phyloP scores from a whole-genome alignment of 2,797 vertebrate genomes.

The Catostomus latipinnis region DNA sequence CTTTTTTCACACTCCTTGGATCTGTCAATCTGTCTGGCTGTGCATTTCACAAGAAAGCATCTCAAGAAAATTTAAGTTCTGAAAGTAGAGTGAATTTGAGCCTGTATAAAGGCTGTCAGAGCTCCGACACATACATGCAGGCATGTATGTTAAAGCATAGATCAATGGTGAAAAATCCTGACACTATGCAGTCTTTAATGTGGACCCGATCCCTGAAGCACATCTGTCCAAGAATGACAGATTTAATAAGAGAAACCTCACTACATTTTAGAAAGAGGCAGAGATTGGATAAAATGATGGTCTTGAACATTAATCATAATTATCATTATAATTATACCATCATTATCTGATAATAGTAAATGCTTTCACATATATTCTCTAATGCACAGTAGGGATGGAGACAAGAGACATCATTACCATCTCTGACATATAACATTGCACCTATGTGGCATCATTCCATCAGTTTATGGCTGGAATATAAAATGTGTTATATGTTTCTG shows the following conservation, averaged over 20 bases:
- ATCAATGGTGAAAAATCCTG: slow-evolving; percentile 41
- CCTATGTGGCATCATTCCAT: slow-evolving; percentile 9
- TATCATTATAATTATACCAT: not conserved
- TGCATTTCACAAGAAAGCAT: slow-evolving; percentile 28
- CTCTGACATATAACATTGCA: not conserved
- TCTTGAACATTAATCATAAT: not conserved
- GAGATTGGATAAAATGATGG: not conserved
- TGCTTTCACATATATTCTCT: not conserved
- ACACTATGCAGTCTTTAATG: slow-evolving; percentile 47
- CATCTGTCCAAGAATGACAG: slow-evolving; percentile 41
- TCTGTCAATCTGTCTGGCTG: slow-evolving; percentile 23
- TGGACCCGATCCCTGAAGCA: slow-evolving; percentile 41
- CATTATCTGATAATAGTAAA: not conserved
- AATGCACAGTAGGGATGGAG: not conserved
- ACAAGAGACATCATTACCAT: not conserved
- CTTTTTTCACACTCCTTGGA: slow-evolving; percentile 11
- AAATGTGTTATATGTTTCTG: slow-evolving; percentile 14
- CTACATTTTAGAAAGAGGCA: not conserved
- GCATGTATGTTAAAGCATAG: slow-evolving; percentile 19
- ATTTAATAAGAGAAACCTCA: not conserved
- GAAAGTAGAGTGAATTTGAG: not conserved
- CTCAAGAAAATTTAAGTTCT: slow-evolving; percentile 12
- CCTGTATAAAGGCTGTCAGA: slow-evolving; percentile 36
- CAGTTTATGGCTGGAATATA: slow-evolving; percentile 20
- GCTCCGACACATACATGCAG: not conserved